A percentile compares a stretch with the other conserved stretches of the same genome.
phyloP scores from a whole-genome alignment of 2,888 invertebrate genomes.

The Synergus laeviventris region DNA sequence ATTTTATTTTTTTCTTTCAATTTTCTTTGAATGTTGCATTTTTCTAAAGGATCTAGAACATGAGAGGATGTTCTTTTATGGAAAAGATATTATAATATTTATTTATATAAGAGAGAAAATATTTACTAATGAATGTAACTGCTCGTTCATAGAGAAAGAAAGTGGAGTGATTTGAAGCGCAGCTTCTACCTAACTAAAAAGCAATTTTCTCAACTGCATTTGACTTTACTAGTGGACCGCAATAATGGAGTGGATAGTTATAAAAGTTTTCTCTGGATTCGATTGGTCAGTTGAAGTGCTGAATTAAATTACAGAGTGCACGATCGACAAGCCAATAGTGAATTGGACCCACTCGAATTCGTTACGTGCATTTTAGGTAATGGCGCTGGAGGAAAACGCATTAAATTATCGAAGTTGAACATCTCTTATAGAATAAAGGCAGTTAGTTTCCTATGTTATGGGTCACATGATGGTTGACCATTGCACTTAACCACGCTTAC shows the following conservation, averaged over 20 bases:
- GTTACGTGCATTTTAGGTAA: not conserved
- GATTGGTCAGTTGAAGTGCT: slow-evolving; percentile 6
- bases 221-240: not conserved
- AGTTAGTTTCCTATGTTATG: not conserved
- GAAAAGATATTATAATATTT: too few species aligned
- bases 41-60: not conserved
- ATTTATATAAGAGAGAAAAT: not conserved
- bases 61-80: too few species aligned
- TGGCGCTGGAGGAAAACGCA: not conserved
- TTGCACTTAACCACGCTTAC: not conserved
- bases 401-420: slow-evolving; percentile 17
- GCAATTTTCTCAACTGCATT: slow-evolving; percentile 9
- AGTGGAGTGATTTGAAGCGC: not conserved
- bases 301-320: slow-evolving; percentile 15
- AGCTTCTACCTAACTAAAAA: not conserved
- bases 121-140: not conserved
- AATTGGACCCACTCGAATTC: not conserved
- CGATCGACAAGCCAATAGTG: slow-evolving; percentile 10
- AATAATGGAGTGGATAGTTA: slow-evolving; percentile 1
- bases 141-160: not conserved
- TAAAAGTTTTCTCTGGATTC: slow-evolving; percentile 7
- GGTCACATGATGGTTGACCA: slow-evolving; percentile 6
- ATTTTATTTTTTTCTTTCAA: not conserved
- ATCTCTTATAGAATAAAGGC: not conserved
- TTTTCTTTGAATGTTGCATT: not conserved